Conservation (phyloP, 2,113 vertebrate species). For the Erinaceus europaeus region DNA sequence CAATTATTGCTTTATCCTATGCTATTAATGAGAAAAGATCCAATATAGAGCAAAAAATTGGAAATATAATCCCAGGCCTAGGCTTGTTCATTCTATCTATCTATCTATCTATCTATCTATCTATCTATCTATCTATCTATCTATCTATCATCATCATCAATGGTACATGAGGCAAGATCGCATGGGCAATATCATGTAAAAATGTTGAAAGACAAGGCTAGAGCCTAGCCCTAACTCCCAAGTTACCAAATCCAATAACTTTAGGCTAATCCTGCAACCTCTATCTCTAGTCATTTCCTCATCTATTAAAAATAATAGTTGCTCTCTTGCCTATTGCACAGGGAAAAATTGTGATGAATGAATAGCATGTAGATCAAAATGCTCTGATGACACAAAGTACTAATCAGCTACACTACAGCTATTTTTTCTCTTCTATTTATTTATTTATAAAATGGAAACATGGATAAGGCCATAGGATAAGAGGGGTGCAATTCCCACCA, state of each 20-base stretch:
- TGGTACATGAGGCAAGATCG: background rate
- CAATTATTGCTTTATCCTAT: background rate
- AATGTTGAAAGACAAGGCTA: background rate
- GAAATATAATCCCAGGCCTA: background rate
- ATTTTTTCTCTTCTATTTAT: too few relatives aligned
- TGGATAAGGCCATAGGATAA: too few relatives aligned
- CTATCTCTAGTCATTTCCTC: background rate
- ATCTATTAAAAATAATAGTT: background rate
- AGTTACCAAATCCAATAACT: background rate
- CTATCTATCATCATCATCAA: too few relatives aligned
- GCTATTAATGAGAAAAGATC: background rate
- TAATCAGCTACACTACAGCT: too few relatives aligned
- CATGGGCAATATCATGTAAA: background rate
- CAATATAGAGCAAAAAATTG: background rate
- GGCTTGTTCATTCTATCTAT: too few relatives aligned
- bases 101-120: background rate
- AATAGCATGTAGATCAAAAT: background rate
- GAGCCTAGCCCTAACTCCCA: background rate
- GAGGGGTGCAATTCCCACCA: too few relatives aligned
- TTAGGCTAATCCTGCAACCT: background rate
- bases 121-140: too few relatives aligned
- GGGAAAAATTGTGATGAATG: background rate
- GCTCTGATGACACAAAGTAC: background rate
- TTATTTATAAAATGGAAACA: too few relatives aligned
- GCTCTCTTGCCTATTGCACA: background rate